A percentile compares a stretch with the other conserved stretches of the same genome.
phyloP scores from a whole-genome alignment of 2,797 vertebrate genomes.

The Characodon lateralis region DNA sequence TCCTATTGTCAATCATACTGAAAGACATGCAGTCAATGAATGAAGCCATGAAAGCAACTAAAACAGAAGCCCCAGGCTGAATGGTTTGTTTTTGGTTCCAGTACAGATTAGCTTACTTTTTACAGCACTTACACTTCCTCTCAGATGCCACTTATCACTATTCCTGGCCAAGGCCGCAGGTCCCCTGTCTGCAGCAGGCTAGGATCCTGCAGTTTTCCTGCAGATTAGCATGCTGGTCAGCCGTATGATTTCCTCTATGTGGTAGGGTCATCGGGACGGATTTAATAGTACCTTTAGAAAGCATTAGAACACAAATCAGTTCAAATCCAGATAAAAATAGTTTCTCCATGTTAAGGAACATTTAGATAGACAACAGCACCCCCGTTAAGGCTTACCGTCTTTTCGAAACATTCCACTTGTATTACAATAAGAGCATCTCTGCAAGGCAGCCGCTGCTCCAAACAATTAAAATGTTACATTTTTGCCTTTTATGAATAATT shows the following conservation, averaged over 20 bases:
- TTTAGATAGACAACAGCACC: too few relatives aligned
- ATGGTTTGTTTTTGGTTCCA: not conserved
- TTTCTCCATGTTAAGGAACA: too few relatives aligned
- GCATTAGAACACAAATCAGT: not conserved
- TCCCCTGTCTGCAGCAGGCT: not conserved
- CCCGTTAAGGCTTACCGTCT: not conserved
- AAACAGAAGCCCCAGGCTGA: not conserved
- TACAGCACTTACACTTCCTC: not conserved
- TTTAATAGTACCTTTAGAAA: too few relatives aligned
- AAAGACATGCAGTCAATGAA: not conserved
- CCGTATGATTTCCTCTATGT: not conserved
- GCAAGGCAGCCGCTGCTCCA: too few relatives aligned
- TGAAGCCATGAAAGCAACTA: not conserved
- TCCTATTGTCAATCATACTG: not conserved
- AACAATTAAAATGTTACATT: not conserved
- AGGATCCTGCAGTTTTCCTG: not conserved
- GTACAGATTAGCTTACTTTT: not conserved
- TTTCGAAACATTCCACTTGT: not conserved
- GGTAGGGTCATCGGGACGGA: not conserved
- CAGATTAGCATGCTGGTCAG: not conserved
- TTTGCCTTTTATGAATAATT: not conserved
- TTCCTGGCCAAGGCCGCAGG: not conserved
- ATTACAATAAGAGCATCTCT: too few relatives aligned
- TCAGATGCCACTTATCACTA: not conserved
- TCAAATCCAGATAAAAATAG: not conserved